phyloP scores from a whole-genome alignment of 1,140 invertebrate genomes.

The Anagrus nilaparvatae region DNA sequence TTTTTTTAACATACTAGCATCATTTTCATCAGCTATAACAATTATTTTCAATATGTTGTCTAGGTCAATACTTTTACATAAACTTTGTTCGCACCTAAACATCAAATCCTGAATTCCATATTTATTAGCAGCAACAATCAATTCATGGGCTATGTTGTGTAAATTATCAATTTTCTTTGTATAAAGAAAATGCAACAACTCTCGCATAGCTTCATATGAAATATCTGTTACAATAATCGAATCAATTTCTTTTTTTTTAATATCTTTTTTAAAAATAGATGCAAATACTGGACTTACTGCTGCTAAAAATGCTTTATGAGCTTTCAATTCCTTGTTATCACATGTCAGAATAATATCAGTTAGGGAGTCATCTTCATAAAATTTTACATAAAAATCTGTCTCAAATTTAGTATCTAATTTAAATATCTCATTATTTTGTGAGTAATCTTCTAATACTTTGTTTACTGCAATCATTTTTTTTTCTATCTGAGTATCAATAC shows the following conservation, averaged over 20 bases:
- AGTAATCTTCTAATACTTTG: neutral
- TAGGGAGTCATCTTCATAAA: neutral
- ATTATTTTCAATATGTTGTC: no score
- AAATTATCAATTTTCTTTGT: neutral
- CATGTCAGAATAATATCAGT: neutral
- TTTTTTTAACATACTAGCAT: no score
- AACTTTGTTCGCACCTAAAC: neutral
- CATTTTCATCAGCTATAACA: no score
- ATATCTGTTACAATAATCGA: conserved; percentile 3
- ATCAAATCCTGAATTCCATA: conserved; percentile 2
- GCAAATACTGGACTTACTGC: conserved; percentile 2
- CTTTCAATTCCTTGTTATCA: neutral
- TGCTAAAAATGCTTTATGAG: conserved; percentile 1
- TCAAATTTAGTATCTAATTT: neutral
- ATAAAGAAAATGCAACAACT: conserved; percentile 2
- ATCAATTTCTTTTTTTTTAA: neutral
- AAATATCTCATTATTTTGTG: neutral
- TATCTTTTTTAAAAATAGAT: conserved; percentile 2
- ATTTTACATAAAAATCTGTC: neutral
- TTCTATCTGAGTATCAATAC: no score
- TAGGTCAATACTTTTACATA: no score
- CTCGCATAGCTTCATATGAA: neutral
- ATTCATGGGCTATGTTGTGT: neutral
- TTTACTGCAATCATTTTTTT: neutral
- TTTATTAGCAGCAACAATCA: conserved; percentile 5